A percentile compares a stretch with the other conserved stretches of the same genome.
phyloP scores from a whole-genome alignment of 2,113 vertebrate genomes.

The Strigops habroptila region DNA sequence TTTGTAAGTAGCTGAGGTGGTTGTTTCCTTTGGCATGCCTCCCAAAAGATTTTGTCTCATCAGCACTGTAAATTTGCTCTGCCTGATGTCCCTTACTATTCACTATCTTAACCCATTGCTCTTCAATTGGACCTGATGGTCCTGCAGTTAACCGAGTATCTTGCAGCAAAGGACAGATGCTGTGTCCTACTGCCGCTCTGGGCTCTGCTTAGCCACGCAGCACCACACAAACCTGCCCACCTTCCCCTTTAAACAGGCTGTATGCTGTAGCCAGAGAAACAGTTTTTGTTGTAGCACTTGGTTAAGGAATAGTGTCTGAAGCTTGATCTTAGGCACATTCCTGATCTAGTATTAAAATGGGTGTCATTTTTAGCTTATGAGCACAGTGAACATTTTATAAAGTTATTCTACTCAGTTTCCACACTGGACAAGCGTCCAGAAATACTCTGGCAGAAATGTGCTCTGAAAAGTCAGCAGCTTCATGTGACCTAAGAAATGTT shows the following conservation, averaged over 20 bases:
- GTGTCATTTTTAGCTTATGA: neutral
- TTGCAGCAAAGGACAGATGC: neutral
- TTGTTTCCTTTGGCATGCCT: constrained; percentile 1
- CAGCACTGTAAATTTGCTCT: neutral
- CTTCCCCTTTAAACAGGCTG: neutral
- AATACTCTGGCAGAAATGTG: neutral
- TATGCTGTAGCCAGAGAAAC: neutral
- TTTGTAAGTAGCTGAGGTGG: constrained; percentile 19
- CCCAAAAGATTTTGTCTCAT: neutral
- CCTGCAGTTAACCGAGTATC: neutral
- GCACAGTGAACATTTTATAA: neutral
- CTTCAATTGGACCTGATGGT: neutral
- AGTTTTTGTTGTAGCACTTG: neutral
- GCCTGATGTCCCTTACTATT: neutral
- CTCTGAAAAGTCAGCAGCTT: neutral
- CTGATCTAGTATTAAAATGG: neutral
- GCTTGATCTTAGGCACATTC: neutral
- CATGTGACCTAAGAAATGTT: neutral
- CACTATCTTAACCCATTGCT: neutral
- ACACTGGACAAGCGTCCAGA: neutral
- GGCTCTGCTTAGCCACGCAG: neutral
- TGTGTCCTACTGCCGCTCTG: neutral
- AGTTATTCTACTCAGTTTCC: neutral
- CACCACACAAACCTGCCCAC: neutral
- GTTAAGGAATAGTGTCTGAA: neutral